These are phyloP conservation scores for Anabacerthia variegaticeps DNA, from an alignment of 2,797 vertebrate species.

Conservation along the genomic window DNA sequence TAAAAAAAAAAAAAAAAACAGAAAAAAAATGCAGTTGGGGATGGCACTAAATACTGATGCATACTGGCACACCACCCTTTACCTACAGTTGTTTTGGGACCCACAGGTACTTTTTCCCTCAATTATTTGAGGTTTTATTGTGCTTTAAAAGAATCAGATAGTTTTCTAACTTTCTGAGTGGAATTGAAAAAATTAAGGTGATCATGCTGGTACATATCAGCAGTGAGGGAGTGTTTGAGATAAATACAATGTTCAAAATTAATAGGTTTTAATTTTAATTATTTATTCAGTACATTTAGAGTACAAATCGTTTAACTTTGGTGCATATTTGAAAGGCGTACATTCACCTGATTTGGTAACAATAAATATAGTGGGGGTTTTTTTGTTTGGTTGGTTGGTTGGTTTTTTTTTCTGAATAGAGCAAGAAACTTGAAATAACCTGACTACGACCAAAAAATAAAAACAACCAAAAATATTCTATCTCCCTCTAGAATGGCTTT, in stretches of 20 bases:
- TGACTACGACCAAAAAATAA: background rate
- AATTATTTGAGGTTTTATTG: background rate
- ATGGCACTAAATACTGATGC: background rate
- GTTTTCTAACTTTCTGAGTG: background rate
- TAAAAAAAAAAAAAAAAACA: background rate
- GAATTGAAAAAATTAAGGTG: background rate
- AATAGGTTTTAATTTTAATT: background rate
- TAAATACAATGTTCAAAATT: background rate
- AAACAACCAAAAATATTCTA: background rate
- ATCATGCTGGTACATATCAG: background rate
- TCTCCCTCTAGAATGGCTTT: background rate
- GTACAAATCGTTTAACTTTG: background rate
- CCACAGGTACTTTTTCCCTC: accelerated
- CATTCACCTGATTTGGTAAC: background rate
- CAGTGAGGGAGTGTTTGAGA: background rate
- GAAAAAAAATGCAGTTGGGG: accelerated
- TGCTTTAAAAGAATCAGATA: background rate
- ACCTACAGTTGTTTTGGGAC: background rate
- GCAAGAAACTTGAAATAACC: background rate
- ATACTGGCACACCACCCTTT: background rate
- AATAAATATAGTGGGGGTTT: background rate
- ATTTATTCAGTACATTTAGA: background rate
- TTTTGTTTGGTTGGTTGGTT: too few species aligned
- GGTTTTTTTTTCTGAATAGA: background rate
- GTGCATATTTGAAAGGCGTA: background rate